Evolutionary conservation across 2,797 vertebrate species (phyloP).

Genomic region (Borostomias antarcticus): DNA sequence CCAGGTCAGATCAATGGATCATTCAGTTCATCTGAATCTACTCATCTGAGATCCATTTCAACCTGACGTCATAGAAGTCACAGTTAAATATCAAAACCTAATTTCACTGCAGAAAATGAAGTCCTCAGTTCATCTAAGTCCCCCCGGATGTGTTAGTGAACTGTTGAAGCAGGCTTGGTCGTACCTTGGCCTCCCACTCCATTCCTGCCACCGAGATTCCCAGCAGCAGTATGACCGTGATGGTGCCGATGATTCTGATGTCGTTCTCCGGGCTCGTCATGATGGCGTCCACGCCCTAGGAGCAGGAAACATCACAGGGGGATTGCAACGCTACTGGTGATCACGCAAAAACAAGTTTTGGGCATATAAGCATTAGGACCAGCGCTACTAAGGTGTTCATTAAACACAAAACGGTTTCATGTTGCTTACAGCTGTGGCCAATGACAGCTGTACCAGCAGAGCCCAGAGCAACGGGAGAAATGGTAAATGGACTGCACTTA

Average conservation of each 20-base stretch:
- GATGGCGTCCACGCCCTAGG: conserved; percentile 75
- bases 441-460: neutral
- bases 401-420: neutral
- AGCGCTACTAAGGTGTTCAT: neutral
- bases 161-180: conserved; percentile 1
- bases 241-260: conserved; percentile 92
- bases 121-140: too few relatives aligned
- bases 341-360: neutral
- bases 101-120: too few relatives aligned
- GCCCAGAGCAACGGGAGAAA: neutral
- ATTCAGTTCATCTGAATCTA: neutral
- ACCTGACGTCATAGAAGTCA: neutral
- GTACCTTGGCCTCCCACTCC: conserved; percentile 99
- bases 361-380: neutral
- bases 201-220: conserved; percentile 97
- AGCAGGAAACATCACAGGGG: neutral
- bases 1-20: neutral
- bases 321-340: neutral
- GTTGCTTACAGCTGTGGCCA: neutral
- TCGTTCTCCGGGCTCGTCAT: conserved; percentile 99
- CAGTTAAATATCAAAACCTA: neutral
- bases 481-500: too few relatives aligned
- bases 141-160: too few relatives aligned
- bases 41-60: neutral
- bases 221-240: conserved; percentile 90